Conservation (phyloP, 1,140 invertebrate genomes). For the Ceratoteleas bidentatus region DNA sequence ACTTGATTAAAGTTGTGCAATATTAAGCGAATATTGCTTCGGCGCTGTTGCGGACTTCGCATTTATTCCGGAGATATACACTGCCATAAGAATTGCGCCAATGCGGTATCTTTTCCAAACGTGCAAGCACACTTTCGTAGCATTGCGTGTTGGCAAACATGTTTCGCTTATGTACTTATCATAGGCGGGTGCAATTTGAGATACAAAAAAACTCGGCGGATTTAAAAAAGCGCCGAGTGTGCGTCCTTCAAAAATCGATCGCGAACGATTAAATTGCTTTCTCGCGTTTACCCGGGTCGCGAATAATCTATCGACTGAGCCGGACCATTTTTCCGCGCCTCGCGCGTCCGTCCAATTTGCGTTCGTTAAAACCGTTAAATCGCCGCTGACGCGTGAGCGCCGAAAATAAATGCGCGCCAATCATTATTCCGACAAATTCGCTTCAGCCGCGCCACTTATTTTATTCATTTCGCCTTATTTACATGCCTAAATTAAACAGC, state of each 20-base stretch:
- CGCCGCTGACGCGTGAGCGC: not conserved
- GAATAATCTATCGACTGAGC: too few species aligned
- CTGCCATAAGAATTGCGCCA: too few species aligned
- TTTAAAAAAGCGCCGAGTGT: too few species aligned
- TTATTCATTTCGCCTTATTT: not conserved
- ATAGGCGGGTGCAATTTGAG: slow-evolving; percentile 25
- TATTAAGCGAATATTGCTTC: too few species aligned
- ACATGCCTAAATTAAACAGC: slow-evolving; percentile 7
- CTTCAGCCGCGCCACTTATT: not conserved
- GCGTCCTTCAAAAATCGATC: slow-evolving; percentile 12
- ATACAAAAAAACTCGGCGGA: too few species aligned
- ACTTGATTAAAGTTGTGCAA: too few species aligned
- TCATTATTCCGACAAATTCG: slow-evolving; percentile 6
- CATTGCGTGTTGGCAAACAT: slow-evolving; percentile 53
- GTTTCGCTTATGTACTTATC: slow-evolving; percentile 43
- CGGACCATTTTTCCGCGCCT: too few species aligned
- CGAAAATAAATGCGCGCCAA: not conserved
- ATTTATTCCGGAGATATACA: too few species aligned
- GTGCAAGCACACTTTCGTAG: slow-evolving; percentile 47
- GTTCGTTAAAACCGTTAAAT: slow-evolving; percentile 4
- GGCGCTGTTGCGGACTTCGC: too few species aligned
- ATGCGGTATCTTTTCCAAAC: too few species aligned
- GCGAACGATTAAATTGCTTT: not conserved
- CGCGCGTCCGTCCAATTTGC: too few species aligned
- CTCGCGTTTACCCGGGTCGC: not conserved